These are phyloP conservation scores for Murina feae DNA, from an alignment of 2,113 vertebrate species.

Conservation along the genomic window DNA sequence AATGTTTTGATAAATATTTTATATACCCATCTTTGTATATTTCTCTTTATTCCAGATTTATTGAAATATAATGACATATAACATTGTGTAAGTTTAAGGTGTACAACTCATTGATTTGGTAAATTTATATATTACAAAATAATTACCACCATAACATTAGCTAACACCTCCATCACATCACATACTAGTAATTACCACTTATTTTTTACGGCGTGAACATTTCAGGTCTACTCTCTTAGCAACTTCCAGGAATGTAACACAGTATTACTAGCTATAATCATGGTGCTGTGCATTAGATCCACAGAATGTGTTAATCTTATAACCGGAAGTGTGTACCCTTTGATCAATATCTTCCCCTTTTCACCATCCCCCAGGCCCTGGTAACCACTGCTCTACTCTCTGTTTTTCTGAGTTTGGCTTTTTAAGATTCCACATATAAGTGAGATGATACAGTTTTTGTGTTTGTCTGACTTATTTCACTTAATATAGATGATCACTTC, in stretches of 20 bases:
- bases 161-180: neutral
- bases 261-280: neutral
- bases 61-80: neutral
- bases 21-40: neutral
- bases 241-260: neutral
- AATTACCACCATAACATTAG: neutral
- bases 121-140: neutral
- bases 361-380: neutral
- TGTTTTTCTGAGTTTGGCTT: neutral
- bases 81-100: neutral
- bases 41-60: neutral
- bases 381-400: neutral
- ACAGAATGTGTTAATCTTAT: neutral
- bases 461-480: neutral
- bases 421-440: neutral
- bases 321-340: neutral
- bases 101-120: neutral
- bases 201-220: no score
- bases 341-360: neutral
- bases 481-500: neutral
- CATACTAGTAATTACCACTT: neutral
- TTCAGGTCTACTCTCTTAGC: neutral
- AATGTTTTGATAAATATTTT: neutral
- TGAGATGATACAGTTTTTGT: neutral
- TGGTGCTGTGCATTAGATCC: neutral